phyloP scores from a whole-genome alignment of 2,888 invertebrate species.

The Operophtera brumata region DNA sequence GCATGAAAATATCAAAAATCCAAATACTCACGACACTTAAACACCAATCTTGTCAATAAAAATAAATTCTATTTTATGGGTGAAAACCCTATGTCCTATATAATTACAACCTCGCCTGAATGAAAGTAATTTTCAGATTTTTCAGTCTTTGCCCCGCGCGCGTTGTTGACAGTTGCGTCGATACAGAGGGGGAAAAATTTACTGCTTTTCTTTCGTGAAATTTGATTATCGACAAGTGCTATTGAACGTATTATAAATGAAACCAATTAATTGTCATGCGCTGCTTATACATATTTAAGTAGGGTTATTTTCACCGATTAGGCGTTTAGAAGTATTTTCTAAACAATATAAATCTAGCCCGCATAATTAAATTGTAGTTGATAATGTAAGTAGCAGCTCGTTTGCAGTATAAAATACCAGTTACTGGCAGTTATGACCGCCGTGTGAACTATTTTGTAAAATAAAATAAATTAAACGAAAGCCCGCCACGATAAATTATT shows the following conservation, averaged over 20 bases:
- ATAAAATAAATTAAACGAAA: neutral
- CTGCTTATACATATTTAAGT: constrained; percentile 1
- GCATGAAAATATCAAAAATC: no score
- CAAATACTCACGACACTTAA: no score
- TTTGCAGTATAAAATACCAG: neutral
- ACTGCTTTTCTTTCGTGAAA: constrained; percentile 47
- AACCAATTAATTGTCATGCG: neutral
- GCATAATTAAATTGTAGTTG: constrained; percentile 10
- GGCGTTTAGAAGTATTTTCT: constrained; percentile 5
- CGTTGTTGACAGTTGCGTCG: constrained; percentile 53
- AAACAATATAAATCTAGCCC: constrained; percentile 11
- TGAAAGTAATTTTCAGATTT: constrained; percentile 38
- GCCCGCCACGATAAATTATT: neutral
- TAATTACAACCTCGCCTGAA: constrained; percentile 42
- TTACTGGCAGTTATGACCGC: neutral
- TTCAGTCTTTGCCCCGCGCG: constrained; percentile 62
- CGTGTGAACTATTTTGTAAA: neutral
- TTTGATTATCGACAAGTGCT: neutral
- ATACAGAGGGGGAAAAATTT: constrained; percentile 42
- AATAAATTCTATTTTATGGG: constrained; percentile 30
- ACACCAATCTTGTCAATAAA: neutral
- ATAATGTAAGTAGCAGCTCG: constrained; percentile 1
- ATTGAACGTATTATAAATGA: no score
- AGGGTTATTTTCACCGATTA: neutral
- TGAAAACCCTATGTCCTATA: constrained; percentile 37